A percentile compares a stretch with the other conserved stretches of the same genome.
These are phyloP conservation scores for Zaprionus kolodkinae DNA, from an alignment of 1,140 invertebrate species.

Conservation along the genomic window DNA sequence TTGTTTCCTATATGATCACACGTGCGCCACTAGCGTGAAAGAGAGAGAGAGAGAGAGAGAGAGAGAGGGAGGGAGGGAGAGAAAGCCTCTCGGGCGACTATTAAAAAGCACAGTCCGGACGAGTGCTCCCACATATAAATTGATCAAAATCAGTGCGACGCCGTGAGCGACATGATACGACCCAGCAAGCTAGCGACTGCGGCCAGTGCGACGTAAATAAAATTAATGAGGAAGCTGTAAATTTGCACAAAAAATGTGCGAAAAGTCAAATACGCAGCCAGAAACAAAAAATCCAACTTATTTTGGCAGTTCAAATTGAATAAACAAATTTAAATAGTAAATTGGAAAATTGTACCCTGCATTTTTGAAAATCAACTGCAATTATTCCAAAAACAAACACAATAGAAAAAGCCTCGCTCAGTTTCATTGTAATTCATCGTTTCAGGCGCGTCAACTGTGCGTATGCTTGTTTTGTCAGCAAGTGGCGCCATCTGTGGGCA, in stretches of 20 bases:
- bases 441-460: conserved; percentile 18
- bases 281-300: conserved; percentile 5
- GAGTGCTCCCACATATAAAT: conserved; percentile 58
- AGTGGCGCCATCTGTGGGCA: conserved; percentile 37
- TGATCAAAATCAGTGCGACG: conserved; percentile 57
- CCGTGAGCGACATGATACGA: conserved; percentile 43
- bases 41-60: background rate
- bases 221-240: conserved; percentile 74
- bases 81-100: conserved; percentile 13
- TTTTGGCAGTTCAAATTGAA: conserved; percentile 22
- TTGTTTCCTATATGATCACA: conserved; percentile 54
- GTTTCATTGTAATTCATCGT: conserved; percentile 11
- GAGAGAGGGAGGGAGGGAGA: background rate
- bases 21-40: conserved; percentile 25
- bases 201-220: conserved; percentile 40
- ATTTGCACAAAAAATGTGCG: conserved; percentile 70
- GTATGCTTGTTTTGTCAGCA: conserved; percentile 29
- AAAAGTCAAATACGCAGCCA: conserved; percentile 32
- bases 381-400: conserved; percentile 1
- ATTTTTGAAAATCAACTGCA: conserved; percentile 21
- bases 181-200: conserved; percentile 1
- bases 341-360: conserved; percentile 44
- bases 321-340: conserved; percentile 23
- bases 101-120: conserved; percentile 36
- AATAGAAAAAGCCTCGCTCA: background rate